These are phyloP conservation scores for Pseudopipra pipra DNA, from an alignment of 2,113 vertebrate genomes.

Conservation along the genomic window DNA sequence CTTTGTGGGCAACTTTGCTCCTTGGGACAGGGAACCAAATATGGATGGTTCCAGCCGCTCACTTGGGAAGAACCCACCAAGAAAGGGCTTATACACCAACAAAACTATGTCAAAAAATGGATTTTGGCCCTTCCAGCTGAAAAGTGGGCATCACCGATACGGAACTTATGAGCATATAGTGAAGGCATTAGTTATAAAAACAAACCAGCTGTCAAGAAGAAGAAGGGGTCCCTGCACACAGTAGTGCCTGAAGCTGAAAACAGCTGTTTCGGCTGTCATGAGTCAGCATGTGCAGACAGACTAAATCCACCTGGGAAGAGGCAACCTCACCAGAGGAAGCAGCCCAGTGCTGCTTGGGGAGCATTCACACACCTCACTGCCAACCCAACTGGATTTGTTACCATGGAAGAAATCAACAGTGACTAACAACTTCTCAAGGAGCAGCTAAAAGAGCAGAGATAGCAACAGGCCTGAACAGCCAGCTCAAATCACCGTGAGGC, in stretches of 20 bases:
- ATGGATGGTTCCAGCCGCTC: not conserved
- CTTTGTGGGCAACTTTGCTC: not conserved
- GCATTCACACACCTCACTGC: not conserved
- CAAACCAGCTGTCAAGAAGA: slow-evolving; percentile 68
- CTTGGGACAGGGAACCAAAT: not conserved
- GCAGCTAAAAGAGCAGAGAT: slow-evolving; percentile 21
- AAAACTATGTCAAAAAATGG: not conserved
- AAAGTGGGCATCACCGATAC: slow-evolving; percentile 36
- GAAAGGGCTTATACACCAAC: not conserved
- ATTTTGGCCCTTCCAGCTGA: not conserved
- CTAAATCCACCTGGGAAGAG: slow-evolving; percentile 67
- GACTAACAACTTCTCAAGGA: slow-evolving; percentile 41
- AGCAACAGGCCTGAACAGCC: slow-evolving; percentile 15
- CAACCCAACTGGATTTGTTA: slow-evolving; percentile 54
- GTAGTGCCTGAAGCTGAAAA: slow-evolving; percentile 69
- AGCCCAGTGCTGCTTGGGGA: slow-evolving; percentile 42
- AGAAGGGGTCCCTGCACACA: slow-evolving; percentile 66
- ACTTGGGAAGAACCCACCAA: not conserved
- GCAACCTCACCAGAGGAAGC: slow-evolving; percentile 66
- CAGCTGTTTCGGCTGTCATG: slow-evolving; percentile 67
- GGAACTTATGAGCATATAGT: slow-evolving; percentile 59
- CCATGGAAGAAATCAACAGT: slow-evolving; percentile 62
- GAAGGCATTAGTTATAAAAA: slow-evolving; percentile 65
- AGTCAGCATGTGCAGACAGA: slow-evolving; percentile 70
- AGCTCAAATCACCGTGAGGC: not conserved